A percentile compares a stretch with the other conserved stretches of the same genome.
Evolutionary conservation across 2,113 vertebrate genomes (phyloP).

Genomic region (Tapirus terrestris): DNA sequence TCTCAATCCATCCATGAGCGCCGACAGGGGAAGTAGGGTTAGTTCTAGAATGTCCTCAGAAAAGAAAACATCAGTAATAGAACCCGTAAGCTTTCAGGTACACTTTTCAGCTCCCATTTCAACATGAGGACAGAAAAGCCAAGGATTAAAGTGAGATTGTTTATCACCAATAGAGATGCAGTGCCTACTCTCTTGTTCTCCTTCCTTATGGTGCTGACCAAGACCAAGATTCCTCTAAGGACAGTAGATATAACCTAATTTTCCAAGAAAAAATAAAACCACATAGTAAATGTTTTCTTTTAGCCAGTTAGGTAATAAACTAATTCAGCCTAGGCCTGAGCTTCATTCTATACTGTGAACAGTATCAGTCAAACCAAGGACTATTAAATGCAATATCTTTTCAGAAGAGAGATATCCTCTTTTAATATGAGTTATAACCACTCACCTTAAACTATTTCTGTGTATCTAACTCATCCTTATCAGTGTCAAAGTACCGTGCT

Average conservation of each 20-base stretch:
- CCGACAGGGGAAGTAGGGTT: not conserved
- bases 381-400: conserved; percentile 29
- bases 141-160: not conserved
- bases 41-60: not conserved
- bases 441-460: too few species aligned
- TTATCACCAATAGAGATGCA: not conserved
- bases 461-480: too few species aligned
- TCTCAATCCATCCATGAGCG: not conserved
- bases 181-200: not conserved
- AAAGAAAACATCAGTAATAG: not conserved
- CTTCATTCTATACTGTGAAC: conserved; percentile 55
- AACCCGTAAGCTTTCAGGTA: not conserved
- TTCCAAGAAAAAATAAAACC: not conserved
- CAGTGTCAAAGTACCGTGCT: too few species aligned
- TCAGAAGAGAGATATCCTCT: not conserved
- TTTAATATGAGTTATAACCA: not conserved
- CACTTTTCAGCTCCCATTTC: not conserved
- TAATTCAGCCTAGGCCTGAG: not conserved
- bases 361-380: conserved; percentile 14
- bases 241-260: not conserved
- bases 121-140: not conserved
- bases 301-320: conserved; percentile 56
- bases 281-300: conserved; percentile 57
- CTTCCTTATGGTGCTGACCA: not conserved
- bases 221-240: not conserved